Conservation (phyloP, 2,888 invertebrate species). For the Calliphora vomitoria region DNA sequence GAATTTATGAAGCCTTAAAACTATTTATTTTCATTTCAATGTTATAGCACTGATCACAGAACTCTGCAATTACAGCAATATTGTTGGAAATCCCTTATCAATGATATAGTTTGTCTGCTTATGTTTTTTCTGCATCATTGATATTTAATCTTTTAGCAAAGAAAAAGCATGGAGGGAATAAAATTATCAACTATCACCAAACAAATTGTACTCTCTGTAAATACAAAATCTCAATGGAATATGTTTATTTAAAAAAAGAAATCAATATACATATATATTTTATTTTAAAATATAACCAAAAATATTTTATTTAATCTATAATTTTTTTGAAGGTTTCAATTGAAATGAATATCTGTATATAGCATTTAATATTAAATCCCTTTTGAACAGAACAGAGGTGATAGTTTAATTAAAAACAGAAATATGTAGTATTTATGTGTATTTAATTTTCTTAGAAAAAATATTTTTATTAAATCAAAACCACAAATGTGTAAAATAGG, state of each 20-base stretch:
- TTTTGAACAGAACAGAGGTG: neutral
- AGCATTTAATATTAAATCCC: neutral
- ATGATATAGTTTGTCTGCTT: too few relatives aligned
- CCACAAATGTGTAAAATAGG: too few relatives aligned
- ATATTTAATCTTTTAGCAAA: neutral
- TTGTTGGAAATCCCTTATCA: too few relatives aligned
- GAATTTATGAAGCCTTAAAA: too few relatives aligned
- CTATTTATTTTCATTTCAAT: too few relatives aligned
- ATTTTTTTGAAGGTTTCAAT: constrained; percentile 2
- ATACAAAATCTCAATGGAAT: neutral
- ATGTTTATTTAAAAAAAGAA: constrained; percentile 18
- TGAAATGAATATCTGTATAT: neutral
- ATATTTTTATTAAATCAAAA: too few relatives aligned
- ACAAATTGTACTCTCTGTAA: too few relatives aligned
- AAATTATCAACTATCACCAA: too few relatives aligned
- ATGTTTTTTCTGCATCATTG: too few relatives aligned
- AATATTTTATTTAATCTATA: constrained; percentile 10
- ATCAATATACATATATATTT: neutral
- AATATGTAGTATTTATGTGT: neutral
- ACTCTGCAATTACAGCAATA: too few relatives aligned
- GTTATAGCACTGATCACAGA: too few relatives aligned
- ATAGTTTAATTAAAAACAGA: neutral
- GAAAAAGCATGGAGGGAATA: neutral
- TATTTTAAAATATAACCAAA: neutral
- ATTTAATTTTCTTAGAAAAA: too few relatives aligned